These are phyloP conservation scores for Drosophila orena DNA, from an alignment of 1,140 invertebrate genomes.

Conservation along the genomic window DNA sequence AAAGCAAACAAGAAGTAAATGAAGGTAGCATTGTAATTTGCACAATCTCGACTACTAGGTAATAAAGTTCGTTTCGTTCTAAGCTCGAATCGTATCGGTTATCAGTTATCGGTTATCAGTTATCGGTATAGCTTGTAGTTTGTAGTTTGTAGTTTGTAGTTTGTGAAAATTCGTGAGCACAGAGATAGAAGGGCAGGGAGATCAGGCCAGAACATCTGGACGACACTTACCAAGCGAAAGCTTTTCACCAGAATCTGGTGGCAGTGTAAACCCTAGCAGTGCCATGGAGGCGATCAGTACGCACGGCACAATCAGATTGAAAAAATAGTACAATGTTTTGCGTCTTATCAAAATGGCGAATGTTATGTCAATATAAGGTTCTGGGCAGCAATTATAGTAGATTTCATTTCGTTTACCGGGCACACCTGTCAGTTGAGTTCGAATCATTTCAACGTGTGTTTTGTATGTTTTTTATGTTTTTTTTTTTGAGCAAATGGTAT, in stretches of 20 bases:
- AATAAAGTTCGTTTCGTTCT: slow-evolving; percentile 7
- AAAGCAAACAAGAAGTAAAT: slow-evolving; percentile 3
- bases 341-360: slow-evolving; percentile 99
- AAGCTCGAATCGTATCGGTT: not conserved
- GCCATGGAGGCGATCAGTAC: slow-evolving; percentile 99
- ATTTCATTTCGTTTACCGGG: slow-evolving; percentile 96
- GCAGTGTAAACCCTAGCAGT: slow-evolving; percentile 98
- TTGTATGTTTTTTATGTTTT: not conserved
- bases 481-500: slow-evolving; percentile 12
- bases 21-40: slow-evolving; percentile 20
- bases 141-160: not conserved
- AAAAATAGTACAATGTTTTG: slow-evolving; percentile 99
- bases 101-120: too few relatives aligned
- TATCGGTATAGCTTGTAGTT: not conserved
- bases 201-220: slow-evolving; percentile 16
- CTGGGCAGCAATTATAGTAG: slow-evolving; percentile 97
- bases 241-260: slow-evolving; percentile 99
- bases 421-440: slow-evolving; percentile 88
- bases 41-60: slow-evolving; percentile 7
- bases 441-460: not conserved
- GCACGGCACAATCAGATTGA: slow-evolving; percentile 99
- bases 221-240: slow-evolving; percentile 94
- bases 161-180: slow-evolving; percentile 2
- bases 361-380: slow-evolving; percentile 99
- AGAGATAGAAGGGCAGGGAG: slow-evolving; percentile 10